Conservation (phyloP, 2,888 invertebrate species). For the Aquatica leii region DNA sequence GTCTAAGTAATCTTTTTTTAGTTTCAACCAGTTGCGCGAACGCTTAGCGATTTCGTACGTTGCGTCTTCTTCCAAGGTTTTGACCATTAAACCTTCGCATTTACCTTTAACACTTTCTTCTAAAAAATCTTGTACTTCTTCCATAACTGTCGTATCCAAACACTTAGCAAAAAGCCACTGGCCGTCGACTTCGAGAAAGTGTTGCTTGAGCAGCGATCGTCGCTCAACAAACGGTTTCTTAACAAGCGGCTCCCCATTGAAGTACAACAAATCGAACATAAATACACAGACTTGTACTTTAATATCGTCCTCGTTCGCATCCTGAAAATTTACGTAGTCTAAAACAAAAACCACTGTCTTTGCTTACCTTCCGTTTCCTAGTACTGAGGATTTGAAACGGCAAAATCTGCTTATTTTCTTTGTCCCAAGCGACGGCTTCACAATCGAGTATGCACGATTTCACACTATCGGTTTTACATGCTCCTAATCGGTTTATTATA, state of each 20-base stretch:
- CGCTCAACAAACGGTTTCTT: conserved; percentile 77
- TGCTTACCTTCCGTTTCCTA: conserved; percentile 87
- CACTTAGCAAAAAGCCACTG: conserved; percentile 89
- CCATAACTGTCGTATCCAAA: conserved; percentile 83
- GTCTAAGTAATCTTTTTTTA: conserved; percentile 98
- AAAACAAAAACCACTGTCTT: conserved; percentile 13
- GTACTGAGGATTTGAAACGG: conserved; percentile 97
- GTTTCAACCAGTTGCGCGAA: conserved; percentile 92
- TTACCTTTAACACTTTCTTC: conserved; percentile 95
- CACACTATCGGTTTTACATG: conserved; percentile 67
- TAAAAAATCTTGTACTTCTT: conserved; percentile 92
- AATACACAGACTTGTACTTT: conserved; percentile 89
- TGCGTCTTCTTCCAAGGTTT: conserved; percentile 87
- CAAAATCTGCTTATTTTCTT: conserved; percentile 83
- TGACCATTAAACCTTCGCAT: conserved; percentile 99
- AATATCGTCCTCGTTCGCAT: conserved; percentile 77
- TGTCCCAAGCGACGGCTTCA: conserved; percentile 98
- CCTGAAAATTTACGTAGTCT: conserved; percentile 61
- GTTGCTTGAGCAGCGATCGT: conserved; percentile 73
- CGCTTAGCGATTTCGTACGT: conserved; percentile 97
- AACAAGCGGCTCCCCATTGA: conserved; percentile 89
- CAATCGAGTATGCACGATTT: conserved; percentile 91
- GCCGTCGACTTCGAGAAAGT: conserved; percentile 78
- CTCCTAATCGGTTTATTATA: conserved; percentile 76
- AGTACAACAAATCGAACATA: conserved; percentile 93